Base-by-base conservation (phyloP, 2,113 vertebrate genomes). In the Aviceda subcristata region DNA sequence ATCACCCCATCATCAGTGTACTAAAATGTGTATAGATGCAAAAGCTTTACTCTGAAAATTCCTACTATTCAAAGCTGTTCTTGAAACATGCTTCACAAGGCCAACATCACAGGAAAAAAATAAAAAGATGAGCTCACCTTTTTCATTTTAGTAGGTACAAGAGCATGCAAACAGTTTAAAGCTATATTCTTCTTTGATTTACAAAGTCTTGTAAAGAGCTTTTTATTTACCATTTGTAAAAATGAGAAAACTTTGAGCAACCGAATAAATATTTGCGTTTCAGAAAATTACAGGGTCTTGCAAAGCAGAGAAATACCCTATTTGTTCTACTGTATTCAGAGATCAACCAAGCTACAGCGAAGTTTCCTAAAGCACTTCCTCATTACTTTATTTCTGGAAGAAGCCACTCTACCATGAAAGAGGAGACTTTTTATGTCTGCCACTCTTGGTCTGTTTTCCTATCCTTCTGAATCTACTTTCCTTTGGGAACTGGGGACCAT, bases 161-260 rank as follows among this genome's bases (percentile, higher is more conserved):
- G 94, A 96, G 97, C 96, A 97, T 97, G 97, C 97, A 97, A 98
- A 97, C 96, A 86, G 94, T 98, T 97, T 97, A 98, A 98, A 98
- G 97, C 97, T 97, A 98, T 97, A 98, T 98, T 98, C 97, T 98
- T 97, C 97, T 97, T 97, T 97, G 97, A 98, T 97, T 96, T 77
- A 92, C 86, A 97, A 96, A 90, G 72, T 95, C 86, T 97, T 87
- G 80, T 96, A 96, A 92, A 91, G 26, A 87, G 64, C 23, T 75
- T 96, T 95, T 90, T 85, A 76, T 95, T 96, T 95, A 93, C 74
- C 66, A 68, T 92, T 97, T 90, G 81, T 63, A 85, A 82, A 90
- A 96, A 80, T 63, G 10, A 88, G 73, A 93, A 57, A 90, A 91
- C 96, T 97, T 96, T 96, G 90, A 96, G 79, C 68, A 94, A 91